Conservation (phyloP, 2,797 vertebrate species). For the Gephyroberyx darwinii region DNA sequence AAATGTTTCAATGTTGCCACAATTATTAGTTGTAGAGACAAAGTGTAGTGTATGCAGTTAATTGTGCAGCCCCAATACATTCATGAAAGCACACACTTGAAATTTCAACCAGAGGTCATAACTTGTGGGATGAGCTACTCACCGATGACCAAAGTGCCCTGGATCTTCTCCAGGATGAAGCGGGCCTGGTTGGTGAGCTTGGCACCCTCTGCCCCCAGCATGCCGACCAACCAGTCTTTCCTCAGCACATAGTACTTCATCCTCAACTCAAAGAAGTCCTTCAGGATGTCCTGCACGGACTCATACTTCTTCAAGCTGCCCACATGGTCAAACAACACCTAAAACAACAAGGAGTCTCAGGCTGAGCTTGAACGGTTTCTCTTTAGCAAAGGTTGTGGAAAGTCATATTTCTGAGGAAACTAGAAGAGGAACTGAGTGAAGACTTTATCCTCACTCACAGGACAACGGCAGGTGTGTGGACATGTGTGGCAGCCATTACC, state of each 20-base stretch:
- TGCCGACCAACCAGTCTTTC: slow-evolving; percentile 94
- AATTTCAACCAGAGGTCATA: background rate
- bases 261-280: slow-evolving; percentile 92
- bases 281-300: slow-evolving; percentile 87
- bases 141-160: slow-evolving; percentile 95
- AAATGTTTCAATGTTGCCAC: too few relatives aligned
- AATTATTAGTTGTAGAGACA: too few relatives aligned
- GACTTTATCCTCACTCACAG: too few relatives aligned
- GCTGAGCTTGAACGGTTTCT: background rate
- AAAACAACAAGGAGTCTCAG: background rate
- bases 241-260: slow-evolving; percentile 92
- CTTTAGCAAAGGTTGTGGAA: background rate
- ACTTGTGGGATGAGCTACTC: slow-evolving; percentile 45
- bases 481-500: slow-evolving; percentile 75
- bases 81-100: too few relatives aligned
- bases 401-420: background rate
- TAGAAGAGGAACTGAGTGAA: too few relatives aligned
- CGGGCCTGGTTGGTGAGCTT: slow-evolving; percentile 96
- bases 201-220: slow-evolving; percentile 90
- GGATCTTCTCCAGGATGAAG: slow-evolving; percentile 98
- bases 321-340: slow-evolving; percentile 97
- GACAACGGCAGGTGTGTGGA: background rate
- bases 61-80: too few relatives aligned
- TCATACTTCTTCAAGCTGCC: slow-evolving; percentile 96
- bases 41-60: too few relatives aligned